Base-by-base conservation (phyloP, 1,140 invertebrate genomes). In the Phthorimaea operculella region DNA sequence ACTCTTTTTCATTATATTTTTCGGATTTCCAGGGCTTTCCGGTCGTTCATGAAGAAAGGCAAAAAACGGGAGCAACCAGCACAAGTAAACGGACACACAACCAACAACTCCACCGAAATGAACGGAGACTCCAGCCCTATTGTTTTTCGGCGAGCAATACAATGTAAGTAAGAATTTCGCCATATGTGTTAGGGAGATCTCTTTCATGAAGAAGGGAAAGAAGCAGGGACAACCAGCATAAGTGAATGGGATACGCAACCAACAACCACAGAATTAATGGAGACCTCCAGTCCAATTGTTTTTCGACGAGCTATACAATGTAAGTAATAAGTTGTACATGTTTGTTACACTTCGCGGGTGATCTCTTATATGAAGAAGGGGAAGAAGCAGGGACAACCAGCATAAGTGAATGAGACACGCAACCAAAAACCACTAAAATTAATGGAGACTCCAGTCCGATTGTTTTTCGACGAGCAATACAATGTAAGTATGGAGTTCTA, bases 351-450 rank as follows among this genome's bases (percentile, higher is more conserved):
- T 79, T 84, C 47, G 81, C 86, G 83, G 83, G 76, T 76, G 33
- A 70, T 87, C 15, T 87, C 83, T 18, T 86, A 86, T 64, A 83
- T 84, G 73, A 84, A 74, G 61, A 87, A 87, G 64, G 83, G 83
- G 12, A 79, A 83, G 54, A 84, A 78, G 62, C 65, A 69, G 47
- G 64, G 74, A 17, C 68, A 69, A 33, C 12, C 58, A 15, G 51
- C 60, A 47, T 62, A 56, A 39, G 10, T 39, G 3, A 10, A 39
- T 10, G n/a, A 12, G 3, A 10, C 8, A 6, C 17, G 48, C 62
- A 58, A 64, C 58, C 34, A 62, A 66, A 5, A 74, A 62, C 55
- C 15, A 72, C 50, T 51, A 70, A 77, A 36, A 57, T 68, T 1
- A 83, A 82, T 62, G 79, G 77, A 45, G 76, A 77, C 4, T 66